These are phyloP conservation scores for Elysia crispata DNA, from an alignment of 2,888 invertebrate species.

Conservation along the genomic window DNA sequence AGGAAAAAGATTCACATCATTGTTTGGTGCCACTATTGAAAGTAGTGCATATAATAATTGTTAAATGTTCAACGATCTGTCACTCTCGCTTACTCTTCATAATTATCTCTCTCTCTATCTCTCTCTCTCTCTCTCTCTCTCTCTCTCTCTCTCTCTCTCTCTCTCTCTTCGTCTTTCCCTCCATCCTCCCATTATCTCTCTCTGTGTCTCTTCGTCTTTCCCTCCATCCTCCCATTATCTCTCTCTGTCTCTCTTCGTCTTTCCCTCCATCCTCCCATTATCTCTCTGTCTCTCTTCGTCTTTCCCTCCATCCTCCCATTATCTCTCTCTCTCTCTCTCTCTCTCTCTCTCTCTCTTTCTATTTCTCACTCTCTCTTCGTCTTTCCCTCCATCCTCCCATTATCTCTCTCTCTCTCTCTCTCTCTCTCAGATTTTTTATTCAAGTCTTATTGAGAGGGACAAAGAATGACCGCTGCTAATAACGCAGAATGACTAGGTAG, in stretches of 20 bases:
- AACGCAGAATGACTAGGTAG: background rate
- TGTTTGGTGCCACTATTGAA: no score
- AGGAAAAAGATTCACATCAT: no score
- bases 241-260: conserved; percentile 12
- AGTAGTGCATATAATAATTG: no score
- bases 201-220: no score
- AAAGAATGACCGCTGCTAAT: background rate
- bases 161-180: no score
- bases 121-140: conserved; percentile 37
- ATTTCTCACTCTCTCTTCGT: conserved; percentile 6
- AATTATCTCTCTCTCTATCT: conserved; percentile 30
- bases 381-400: no score
- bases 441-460: no score
- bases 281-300: background rate
- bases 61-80: no score
- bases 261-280: background rate
- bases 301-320: background rate
- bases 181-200: no score
- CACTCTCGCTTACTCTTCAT: background rate
- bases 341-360: background rate
- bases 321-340: conserved; percentile 21
- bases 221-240: background rate
- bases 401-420: conserved; percentile 9
- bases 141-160: background rate
- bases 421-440: background rate